These are phyloP conservation scores for Alces alces DNA, from an alignment of 2,113 vertebrate genomes.

Conservation along the genomic window DNA sequence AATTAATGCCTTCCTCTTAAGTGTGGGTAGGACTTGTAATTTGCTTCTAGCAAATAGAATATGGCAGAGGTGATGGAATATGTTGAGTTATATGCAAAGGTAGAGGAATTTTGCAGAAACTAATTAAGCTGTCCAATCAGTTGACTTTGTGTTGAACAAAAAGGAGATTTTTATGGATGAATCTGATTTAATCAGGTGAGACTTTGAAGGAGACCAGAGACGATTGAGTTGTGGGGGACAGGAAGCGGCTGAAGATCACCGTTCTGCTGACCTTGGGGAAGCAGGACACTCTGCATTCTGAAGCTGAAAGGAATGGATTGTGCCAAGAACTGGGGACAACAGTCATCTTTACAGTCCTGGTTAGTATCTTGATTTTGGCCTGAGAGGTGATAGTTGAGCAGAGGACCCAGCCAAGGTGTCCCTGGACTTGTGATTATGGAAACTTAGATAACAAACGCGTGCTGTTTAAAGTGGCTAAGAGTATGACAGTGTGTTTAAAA, in stretches of 20 bases:
- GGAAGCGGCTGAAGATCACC: neutral
- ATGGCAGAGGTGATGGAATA: neutral
- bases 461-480: neutral
- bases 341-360: neutral
- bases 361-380: neutral
- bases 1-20: neutral
- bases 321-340: neutral
- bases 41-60: neutral
- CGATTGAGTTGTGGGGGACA: fast-evolving
- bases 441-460: neutral
- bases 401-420: neutral
- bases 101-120: neutral
- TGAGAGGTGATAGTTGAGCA: neutral
- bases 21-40: neutral
- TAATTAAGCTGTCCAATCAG: neutral
- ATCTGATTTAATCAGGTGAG: neutral
- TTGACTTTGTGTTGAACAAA: neutral
- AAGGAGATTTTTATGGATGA: neutral
- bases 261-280: neutral
- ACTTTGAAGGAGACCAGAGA: neutral
- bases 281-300: neutral
- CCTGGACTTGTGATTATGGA: too few relatives aligned
- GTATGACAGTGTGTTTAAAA: neutral
- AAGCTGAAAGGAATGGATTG: neutral
- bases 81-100: neutral